Percentiles rank a stretch among this genome's conserved stretches.
phyloP scores from a whole-genome alignment of 1,140 invertebrate species.

The Drosophila orosa region DNA sequence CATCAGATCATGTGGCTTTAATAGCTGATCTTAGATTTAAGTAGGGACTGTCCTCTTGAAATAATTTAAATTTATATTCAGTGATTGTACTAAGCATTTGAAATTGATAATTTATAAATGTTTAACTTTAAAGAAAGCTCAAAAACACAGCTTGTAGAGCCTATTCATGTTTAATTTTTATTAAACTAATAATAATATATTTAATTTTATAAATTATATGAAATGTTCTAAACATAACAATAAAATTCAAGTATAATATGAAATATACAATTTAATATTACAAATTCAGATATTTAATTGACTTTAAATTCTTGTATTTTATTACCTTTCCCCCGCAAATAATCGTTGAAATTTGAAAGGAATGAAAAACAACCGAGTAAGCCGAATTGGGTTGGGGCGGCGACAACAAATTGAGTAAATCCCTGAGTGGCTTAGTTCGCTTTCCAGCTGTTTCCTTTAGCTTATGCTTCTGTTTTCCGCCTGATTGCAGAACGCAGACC shows the following conservation, averaged over 20 bases:
- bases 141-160: too few species aligned
- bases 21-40: slow-evolving; percentile 90
- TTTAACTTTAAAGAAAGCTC: too few species aligned
- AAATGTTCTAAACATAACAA: too few species aligned
- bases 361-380: slow-evolving; percentile 26
- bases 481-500: slow-evolving; percentile 69
- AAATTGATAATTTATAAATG: too few species aligned
- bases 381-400: slow-evolving; percentile 19
- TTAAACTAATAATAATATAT: too few species aligned
- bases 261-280: too few species aligned
- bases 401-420: slow-evolving; percentile 70
- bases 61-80: background rate
- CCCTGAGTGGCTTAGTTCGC: slow-evolving; percentile 73
- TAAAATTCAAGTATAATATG: too few species aligned
- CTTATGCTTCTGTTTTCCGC: slow-evolving; percentile 44
- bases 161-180: too few species aligned
- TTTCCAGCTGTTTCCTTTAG: slow-evolving; percentile 28
- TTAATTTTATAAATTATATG: too few species aligned
- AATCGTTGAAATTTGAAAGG: slow-evolving; percentile 4
- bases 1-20: slow-evolving; percentile 96
- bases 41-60: background rate
- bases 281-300: too few species aligned
- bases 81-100: background rate
- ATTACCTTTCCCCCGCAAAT: slow-evolving; percentile 5
- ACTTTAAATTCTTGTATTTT: background rate